These are phyloP conservation scores for Pipistrellus pipistrellus DNA, from an alignment of 2,797 vertebrate species.

Conservation along the genomic window DNA sequence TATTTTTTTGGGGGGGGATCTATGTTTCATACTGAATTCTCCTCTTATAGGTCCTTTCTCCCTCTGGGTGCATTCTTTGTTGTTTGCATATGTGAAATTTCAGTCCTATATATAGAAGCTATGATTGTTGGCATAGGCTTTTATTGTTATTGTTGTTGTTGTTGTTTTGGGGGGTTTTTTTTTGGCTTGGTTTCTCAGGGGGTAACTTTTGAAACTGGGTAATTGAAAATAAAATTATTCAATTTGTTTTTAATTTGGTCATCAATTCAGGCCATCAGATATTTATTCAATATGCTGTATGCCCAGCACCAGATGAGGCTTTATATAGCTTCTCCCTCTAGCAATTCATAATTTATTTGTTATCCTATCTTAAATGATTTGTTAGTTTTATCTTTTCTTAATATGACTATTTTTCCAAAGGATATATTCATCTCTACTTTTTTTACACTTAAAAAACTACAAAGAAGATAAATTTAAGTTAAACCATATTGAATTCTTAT, in stretches of 20 bases:
- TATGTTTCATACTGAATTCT: constrained; percentile 37
- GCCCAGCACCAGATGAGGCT: background rate
- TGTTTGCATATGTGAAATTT: constrained; percentile 11
- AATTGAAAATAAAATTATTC: constrained; percentile 20
- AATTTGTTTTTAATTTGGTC: constrained; percentile 39
- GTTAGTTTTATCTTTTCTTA: constrained; percentile 27
- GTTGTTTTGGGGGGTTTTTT: background rate
- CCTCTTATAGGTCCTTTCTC: background rate
- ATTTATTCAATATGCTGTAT: constrained; percentile 22
- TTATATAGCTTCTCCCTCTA: background rate
- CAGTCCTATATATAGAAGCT: background rate
- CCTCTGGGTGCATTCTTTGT: constrained; percentile 25
- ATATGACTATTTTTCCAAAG: constrained; percentile 19
- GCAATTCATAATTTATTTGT: constrained; percentile 4
- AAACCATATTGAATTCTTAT: background rate
- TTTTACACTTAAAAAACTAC: constrained; percentile 43
- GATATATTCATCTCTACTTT: background rate
- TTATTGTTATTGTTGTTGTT: background rate
- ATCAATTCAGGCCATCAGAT: background rate
- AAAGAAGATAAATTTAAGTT: constrained; percentile 19
- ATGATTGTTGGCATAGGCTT: background rate
- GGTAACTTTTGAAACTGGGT: constrained; percentile 26
- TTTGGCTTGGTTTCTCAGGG: background rate
- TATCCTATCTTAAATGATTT: background rate
- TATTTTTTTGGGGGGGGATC: background rate